These are phyloP conservation scores for Semaprochilodus insignis DNA, from an alignment of 2,797 vertebrate species.

Conservation along the genomic window DNA sequence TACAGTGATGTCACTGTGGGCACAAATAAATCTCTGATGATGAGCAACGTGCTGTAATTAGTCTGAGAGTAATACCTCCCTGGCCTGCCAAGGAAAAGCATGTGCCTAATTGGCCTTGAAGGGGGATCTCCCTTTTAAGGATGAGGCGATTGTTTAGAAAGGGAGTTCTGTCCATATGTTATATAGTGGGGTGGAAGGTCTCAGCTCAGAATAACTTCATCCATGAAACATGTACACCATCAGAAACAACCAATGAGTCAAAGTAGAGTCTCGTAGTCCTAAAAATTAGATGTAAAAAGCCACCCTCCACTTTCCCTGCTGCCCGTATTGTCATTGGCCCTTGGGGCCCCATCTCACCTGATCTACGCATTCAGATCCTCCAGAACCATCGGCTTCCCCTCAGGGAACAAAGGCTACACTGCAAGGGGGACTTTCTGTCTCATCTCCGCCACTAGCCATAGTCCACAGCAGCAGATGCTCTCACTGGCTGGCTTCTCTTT, in stretches of 20 bases:
- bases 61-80: not conserved
- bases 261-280: not conserved
- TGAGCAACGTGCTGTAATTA: constrained; percentile 32
- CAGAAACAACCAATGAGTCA: not conserved
- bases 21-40: constrained; percentile 38
- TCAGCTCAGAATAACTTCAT: not conserved
- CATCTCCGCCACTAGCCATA: no score
- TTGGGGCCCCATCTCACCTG: no score
- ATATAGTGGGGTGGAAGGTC: not conserved
- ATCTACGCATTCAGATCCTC: no score
- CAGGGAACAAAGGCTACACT: no score
- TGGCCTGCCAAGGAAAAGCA: constrained; percentile 37
- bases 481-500: no score
- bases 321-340: no score
- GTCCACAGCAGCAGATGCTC: no score
- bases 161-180: not conserved
- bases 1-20: constrained; percentile 47
- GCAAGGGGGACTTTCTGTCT: no score
- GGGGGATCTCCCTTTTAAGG: constrained; percentile 18
- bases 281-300: no score
- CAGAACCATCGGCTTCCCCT: no score
- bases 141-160: not conserved
- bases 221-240: not conserved
- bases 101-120: constrained; percentile 27
- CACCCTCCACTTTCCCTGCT: no score